Evolutionary conservation across 2,888 invertebrate species (phyloP).

Genomic region (Steinernema hermaphroditum): DNA sequence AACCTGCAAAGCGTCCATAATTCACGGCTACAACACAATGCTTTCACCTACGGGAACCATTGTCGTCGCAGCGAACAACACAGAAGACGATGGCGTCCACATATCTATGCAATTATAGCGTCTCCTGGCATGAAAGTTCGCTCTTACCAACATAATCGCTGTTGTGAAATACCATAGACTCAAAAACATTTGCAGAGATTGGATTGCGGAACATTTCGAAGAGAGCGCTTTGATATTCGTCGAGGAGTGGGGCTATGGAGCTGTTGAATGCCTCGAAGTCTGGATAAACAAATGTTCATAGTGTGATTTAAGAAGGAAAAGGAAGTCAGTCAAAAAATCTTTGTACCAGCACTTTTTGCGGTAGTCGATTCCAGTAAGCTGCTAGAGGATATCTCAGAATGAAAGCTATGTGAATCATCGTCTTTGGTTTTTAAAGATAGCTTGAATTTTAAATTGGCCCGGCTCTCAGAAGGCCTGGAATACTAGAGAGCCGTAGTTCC

Average conservation of each 20-base stretch:
- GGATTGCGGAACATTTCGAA: conserved; percentile 50
- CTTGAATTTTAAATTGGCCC: too few relatives aligned
- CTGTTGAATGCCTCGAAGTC: conserved; percentile 38
- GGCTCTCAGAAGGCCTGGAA: too few relatives aligned
- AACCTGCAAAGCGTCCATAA: conserved; percentile 41
- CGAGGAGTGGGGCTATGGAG: conserved; percentile 38
- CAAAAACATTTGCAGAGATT: conserved; percentile 57
- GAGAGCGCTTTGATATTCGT: conserved; percentile 46
- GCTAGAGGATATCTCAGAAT: too few relatives aligned
- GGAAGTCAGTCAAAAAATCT: too few relatives aligned
- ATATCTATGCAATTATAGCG: conserved; percentile 38
- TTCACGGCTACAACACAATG: neutral
- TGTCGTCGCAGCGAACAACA: conserved; percentile 60
- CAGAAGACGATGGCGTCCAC: conserved; percentile 55
- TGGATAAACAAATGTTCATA: too few relatives aligned
- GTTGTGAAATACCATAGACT: conserved; percentile 47
- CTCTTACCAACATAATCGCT: conserved; percentile 37
- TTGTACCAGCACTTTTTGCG: too few relatives aligned
- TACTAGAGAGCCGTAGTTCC: too few relatives aligned
- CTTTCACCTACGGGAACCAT: conserved; percentile 58
- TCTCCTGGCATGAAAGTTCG: neutral
- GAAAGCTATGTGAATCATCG: too few relatives aligned
- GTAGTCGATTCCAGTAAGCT: too few relatives aligned
- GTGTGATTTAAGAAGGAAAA: too few relatives aligned
- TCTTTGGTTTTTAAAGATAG: too few relatives aligned